Base-by-base conservation (phyloP, 2,888 invertebrate genomes). In the Campopleginae sp. region DNA sequence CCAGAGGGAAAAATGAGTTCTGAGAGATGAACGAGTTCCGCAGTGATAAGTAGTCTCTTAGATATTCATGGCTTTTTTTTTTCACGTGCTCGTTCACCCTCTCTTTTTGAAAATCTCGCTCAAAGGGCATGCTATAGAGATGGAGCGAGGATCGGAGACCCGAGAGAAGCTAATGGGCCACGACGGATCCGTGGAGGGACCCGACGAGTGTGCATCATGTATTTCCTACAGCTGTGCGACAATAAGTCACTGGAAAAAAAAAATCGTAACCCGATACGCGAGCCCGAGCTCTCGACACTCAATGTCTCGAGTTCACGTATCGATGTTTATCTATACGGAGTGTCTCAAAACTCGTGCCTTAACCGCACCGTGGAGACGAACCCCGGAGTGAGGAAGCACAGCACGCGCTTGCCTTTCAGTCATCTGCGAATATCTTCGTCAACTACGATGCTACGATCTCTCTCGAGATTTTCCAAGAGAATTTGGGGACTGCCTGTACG, bases 121-220 rank as follows among this genome's bases (percentile, higher is more conserved):
- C 46, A 63, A 65, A 46, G 84, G 75, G 38, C 54, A 71, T 48
- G 23, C 23, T 63, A 54, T 27, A 70, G 66, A 82, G 74, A 65
- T n/a, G n/a, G n/a, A 80, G 66, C 31, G 61, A 85, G 42, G 77
- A 72, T 51, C 66, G 46, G 78, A 66, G 76, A 77, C 61, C 80
- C 68, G 77, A 68, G 72, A 74, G 72, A 23, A 80, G 77, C 84
- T 86, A 87, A 87, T 87, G 87, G 86, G 83, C 81, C 87, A 66
- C 81, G 85, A 85, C 83, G 82, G 77, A 86, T 76, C 74, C 77
- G 80, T 82, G 77, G 77, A 86, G 85, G 72, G 81, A 12, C 44
- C 71, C 81, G 66, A 38, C 27, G 51, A 68, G 65, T 27, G 54
- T 72, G n/a, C n/a, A n/a, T n/a, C n/a, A n/a, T n/a, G 74, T 78